Percentiles rank a stretch among this genome's conserved stretches.
Evolutionary conservation across 2,888 invertebrate species (phyloP).

Genomic region (Nomada ferruginata): DNA sequence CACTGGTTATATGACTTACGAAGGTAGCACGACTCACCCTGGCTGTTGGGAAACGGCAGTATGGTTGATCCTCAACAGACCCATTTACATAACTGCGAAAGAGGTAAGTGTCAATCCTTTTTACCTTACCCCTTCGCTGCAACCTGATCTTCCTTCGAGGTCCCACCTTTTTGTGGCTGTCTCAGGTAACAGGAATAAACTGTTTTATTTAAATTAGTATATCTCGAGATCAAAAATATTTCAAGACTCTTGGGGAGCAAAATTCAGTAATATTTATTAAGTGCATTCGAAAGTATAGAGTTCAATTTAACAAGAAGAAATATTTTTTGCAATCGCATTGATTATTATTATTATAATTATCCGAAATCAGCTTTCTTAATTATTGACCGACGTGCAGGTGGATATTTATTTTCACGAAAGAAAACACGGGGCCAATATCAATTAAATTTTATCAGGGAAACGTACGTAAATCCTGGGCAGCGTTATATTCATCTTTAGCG

Average conservation of each 20-base stretch:
- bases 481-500: constrained; percentile 18
- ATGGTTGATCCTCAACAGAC: constrained; percentile 99
- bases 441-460: constrained; percentile 2
- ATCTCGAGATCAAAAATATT: too few species aligned
- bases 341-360: too few species aligned
- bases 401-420: background rate
- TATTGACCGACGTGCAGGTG: background rate
- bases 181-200: too few species aligned
- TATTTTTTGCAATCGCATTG: too few species aligned
- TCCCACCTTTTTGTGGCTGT: background rate
- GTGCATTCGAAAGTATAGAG: too few species aligned
- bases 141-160: background rate
- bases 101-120: constrained; percentile 88
- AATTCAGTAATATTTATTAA: too few species aligned
- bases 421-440: background rate
- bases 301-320: too few species aligned
- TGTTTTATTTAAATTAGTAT: too few species aligned
- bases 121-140: background rate
- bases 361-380: background rate
- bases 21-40: constrained; percentile 98
- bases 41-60: constrained; percentile 99
- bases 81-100: constrained; percentile 97
- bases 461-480: background rate
- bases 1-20: constrained; percentile 98
- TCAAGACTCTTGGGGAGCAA: too few species aligned